phyloP scores from a whole-genome alignment of 2,113 vertebrate species.

The Nerophis ophidion region DNA sequence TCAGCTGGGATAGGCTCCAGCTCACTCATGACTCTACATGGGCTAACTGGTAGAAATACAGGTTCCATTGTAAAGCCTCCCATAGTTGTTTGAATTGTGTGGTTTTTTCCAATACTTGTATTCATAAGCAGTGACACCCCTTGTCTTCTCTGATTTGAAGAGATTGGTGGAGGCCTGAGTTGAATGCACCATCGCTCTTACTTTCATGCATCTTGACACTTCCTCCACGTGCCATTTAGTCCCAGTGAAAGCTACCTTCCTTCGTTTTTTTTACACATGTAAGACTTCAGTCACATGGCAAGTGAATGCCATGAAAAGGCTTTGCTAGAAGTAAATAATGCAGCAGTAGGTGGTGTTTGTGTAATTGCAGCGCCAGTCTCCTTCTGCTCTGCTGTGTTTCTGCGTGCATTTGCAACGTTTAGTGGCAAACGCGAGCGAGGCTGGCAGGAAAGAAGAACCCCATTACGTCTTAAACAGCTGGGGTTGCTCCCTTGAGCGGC shows the following conservation, averaged over 20 bases:
- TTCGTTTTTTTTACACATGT: conserved; percentile 19
- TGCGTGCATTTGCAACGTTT: conserved; percentile 27
- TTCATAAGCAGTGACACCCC: conserved; percentile 1
- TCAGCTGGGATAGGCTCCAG: too few species aligned
- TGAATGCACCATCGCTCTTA: conserved; percentile 12
- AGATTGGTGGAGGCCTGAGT: conserved; percentile 8
- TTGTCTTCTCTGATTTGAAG: conserved; percentile 22
- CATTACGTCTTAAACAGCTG: conserved; percentile 52
- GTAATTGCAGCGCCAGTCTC: background rate
- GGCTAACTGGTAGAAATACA: too few species aligned
- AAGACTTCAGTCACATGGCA: background rate
- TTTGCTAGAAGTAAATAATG: background rate
- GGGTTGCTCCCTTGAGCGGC: conserved; percentile 45
- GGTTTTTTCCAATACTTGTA: background rate
- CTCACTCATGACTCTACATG: too few species aligned
- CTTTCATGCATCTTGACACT: conserved; percentile 32
- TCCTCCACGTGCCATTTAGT: conserved; percentile 25
- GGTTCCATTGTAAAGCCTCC: background rate
- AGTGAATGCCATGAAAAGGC: background rate
- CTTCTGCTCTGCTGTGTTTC: conserved; percentile 6
- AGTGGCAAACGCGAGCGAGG: conserved; percentile 20
- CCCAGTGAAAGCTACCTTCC: conserved; percentile 20
- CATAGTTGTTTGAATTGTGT: background rate
- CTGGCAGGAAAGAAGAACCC: conserved; percentile 31
- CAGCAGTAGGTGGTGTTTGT: background rate